Evolutionary conservation across 2,797 vertebrate species (phyloP).

Genomic region (Chaetophractus vellerosus): DNA sequence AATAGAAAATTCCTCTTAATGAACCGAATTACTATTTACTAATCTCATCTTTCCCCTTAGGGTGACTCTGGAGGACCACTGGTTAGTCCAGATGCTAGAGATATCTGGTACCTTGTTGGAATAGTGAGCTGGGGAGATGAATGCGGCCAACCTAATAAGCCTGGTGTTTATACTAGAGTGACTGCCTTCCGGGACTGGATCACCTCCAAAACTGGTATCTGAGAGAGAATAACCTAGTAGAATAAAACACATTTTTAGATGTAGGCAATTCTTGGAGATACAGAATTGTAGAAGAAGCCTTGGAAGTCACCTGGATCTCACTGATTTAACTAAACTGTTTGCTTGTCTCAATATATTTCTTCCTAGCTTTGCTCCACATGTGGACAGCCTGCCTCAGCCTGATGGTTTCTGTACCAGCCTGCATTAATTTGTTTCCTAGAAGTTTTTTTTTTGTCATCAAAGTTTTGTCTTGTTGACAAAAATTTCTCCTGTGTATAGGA

Average conservation of each 20-base stretch:
- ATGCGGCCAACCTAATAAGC: conserved; percentile 89
- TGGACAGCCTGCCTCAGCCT: background rate
- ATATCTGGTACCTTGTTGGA: conserved; percentile 91
- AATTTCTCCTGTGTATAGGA: background rate
- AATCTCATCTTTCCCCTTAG: conserved; percentile 82
- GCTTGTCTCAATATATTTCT: background rate
- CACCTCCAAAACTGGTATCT: conserved; percentile 87
- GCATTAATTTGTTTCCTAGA: conserved; percentile 14
- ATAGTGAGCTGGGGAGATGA: conserved; percentile 92
- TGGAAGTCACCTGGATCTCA: background rate
- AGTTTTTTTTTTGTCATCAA: conserved; percentile 37
- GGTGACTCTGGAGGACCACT: conserved; percentile 92
- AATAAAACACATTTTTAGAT: background rate
- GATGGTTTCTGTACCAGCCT: background rate
- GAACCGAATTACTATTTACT: conserved; percentile 10
- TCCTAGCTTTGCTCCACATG: background rate
- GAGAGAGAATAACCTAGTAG: conserved; percentile 61
- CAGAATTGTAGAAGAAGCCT: background rate
- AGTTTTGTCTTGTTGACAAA: conserved; percentile 39
- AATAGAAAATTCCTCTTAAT: conserved; percentile 8
- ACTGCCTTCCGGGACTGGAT: conserved; percentile 91
- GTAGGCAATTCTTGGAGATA: background rate
- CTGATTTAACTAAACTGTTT: background rate
- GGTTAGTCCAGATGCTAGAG: conserved; percentile 87
- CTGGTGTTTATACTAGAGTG: conserved; percentile 90